A percentile compares a stretch with the other conserved stretches of the same genome.
These are phyloP conservation scores for Brachionus koreanus DNA, from an alignment of 1,140 invertebrate species.

Conservation along the genomic window DNA sequence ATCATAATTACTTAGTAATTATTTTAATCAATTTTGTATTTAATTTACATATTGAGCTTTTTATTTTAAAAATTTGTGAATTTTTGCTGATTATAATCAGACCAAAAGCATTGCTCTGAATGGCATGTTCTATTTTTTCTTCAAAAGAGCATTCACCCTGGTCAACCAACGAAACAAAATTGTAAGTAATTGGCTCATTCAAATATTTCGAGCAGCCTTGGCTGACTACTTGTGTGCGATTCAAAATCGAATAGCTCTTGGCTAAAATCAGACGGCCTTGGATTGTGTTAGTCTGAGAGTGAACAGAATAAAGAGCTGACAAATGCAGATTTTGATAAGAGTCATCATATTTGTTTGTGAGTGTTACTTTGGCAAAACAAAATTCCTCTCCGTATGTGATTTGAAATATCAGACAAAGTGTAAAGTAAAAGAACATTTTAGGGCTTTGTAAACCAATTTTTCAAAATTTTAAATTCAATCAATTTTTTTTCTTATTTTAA, in stretches of 20 bases:
- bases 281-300: background rate
- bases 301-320: background rate
- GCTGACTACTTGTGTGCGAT: background rate
- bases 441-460: background rate
- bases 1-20: background rate
- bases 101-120: background rate
- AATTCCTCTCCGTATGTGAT: background rate
- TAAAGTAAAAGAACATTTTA: background rate
- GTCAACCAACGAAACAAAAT: background rate
- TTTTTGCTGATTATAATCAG: slow-evolving; percentile 3
- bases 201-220: background rate
- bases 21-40: background rate
- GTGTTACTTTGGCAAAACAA: background rate
- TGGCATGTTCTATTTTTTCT: background rate
- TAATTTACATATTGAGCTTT: background rate
- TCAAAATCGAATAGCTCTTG: background rate
- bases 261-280: background rate
- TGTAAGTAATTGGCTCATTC: background rate
- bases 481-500: background rate
- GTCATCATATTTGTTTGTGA: background rate
- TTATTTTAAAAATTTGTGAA: slow-evolving; percentile 28
- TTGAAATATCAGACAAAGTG: background rate
- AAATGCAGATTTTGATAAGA: background rate
- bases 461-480: background rate
- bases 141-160: slow-evolving; percentile 2